These are phyloP conservation scores for Prenolepis imparis DNA, from an alignment of 2,888 invertebrate species.

Conservation along the genomic window DNA sequence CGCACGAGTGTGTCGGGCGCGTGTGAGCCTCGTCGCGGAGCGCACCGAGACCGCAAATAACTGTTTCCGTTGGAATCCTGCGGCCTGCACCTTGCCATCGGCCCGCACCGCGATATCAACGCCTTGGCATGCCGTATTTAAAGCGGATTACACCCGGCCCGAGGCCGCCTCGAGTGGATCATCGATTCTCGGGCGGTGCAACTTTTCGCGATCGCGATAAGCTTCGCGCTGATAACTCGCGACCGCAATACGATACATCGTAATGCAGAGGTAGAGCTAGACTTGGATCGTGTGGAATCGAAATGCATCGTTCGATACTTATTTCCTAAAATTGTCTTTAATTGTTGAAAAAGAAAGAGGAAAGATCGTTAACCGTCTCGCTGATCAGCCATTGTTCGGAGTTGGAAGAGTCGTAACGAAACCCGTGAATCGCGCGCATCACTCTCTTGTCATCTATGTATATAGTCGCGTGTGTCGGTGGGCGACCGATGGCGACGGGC, in stretches of 20 bases:
- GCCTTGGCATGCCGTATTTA: conserved; percentile 74
- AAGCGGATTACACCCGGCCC: conserved; percentile 66
- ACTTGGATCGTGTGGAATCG: neutral
- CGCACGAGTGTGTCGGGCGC: conserved; percentile 45
- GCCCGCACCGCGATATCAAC: conserved; percentile 76
- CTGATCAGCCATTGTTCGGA: neutral
- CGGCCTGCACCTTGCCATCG: conserved; percentile 80
- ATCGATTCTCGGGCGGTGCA: conserved; percentile 40
- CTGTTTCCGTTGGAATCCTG: conserved; percentile 83
- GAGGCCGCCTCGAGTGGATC: conserved; percentile 63
- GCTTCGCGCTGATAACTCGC: conserved; percentile 11
- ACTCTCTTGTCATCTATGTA: neutral
- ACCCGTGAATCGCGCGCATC: neutral
- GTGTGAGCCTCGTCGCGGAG: conserved; percentile 61
- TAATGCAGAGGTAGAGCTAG: conserved; percentile 6
- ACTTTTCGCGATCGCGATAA: conserved; percentile 46
- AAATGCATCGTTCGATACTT: neutral
- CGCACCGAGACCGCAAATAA: conserved; percentile 82
- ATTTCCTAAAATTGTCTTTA: too few relatives aligned
- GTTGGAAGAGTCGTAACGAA: neutral
- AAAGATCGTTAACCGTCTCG: neutral
- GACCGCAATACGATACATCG: conserved; percentile 17
- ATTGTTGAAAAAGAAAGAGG: too few relatives aligned
- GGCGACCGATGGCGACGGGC: conserved; percentile 69
- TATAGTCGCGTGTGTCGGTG: conserved; percentile 37